A percentile compares a stretch with the other conserved stretches of the same genome.
These are phyloP conservation scores for Neria commutata DNA, from an alignment of 2,888 invertebrate species.

Conservation along the genomic window DNA sequence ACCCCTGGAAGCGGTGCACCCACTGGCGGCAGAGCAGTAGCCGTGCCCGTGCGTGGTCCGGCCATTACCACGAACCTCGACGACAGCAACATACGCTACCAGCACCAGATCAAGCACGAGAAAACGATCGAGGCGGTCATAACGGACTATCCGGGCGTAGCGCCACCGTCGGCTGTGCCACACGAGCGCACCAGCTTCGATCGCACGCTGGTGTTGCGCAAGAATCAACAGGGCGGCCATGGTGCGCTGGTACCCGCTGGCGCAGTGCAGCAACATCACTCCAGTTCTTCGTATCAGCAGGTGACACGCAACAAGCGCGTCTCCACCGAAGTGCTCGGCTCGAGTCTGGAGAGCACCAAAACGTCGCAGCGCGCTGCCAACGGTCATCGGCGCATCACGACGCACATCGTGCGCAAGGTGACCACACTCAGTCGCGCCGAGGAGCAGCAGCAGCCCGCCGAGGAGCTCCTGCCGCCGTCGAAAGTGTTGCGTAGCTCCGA, in stretches of 20 bases:
- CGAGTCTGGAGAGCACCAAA: slow-evolving; percentile 83
- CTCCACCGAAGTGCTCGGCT: slow-evolving; percentile 84
- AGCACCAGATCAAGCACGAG: slow-evolving; percentile 66
- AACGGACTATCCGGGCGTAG: slow-evolving; percentile 59
- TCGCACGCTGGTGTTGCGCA: slow-evolving; percentile 56
- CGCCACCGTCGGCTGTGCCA: slow-evolving; percentile 39
- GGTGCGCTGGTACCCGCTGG: slow-evolving; percentile 5
- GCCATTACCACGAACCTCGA: slow-evolving; percentile 69
- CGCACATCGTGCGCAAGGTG: slow-evolving; percentile 85
- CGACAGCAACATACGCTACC: slow-evolving; percentile 54
- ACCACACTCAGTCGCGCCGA: slow-evolving; percentile 87
- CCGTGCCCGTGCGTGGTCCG: slow-evolving; percentile 63
- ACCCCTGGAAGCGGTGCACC: slow-evolving; percentile 8
- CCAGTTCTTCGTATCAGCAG: slow-evolving; percentile 66
- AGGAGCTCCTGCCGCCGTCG: slow-evolving; percentile 66
- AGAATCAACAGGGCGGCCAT: slow-evolving; percentile 24
- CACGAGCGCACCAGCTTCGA: slow-evolving; percentile 61
- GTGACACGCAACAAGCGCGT: slow-evolving; percentile 82
- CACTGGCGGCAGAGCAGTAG: slow-evolving; percentile 31
- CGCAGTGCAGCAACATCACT: slow-evolving; percentile 18
- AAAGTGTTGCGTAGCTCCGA: slow-evolving; percentile 66
- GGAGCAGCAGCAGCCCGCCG: slow-evolving; percentile 71
- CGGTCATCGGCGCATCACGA: slow-evolving; percentile 82
- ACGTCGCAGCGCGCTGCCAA: slow-evolving; percentile 79
- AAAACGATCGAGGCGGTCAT: slow-evolving; percentile 65